Percentiles rank a stretch among this genome's conserved stretches.
phyloP scores from a whole-genome alignment of 1,140 invertebrate species.

The Oedothorax gibbosus region DNA sequence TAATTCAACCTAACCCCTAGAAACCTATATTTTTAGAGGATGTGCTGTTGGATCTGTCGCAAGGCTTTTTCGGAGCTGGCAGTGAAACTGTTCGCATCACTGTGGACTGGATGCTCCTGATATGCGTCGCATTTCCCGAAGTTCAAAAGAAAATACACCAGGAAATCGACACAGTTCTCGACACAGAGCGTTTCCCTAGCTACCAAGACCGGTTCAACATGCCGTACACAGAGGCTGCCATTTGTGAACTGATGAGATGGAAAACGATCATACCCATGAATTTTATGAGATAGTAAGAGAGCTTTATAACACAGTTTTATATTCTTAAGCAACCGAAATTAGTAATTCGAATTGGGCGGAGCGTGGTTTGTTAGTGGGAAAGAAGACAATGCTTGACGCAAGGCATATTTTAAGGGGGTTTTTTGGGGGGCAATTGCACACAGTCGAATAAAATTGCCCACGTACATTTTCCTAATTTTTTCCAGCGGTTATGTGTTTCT shows the following conservation, averaged over 20 bases:
- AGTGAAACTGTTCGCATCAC: constrained; percentile 64
- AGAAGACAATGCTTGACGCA: no score
- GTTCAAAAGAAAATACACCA: constrained; percentile 63
- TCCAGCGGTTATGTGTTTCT: no score
- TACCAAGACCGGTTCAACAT: constrained; percentile 58
- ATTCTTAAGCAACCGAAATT: no score
- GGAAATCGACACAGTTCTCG: constrained; percentile 64
- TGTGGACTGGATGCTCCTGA: constrained; percentile 62
- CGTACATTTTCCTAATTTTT: no score
- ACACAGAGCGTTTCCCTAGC: constrained; percentile 56
- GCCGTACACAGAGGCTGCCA: constrained; percentile 63
- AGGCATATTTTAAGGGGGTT: no score
- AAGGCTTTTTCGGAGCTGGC: constrained; percentile 63
- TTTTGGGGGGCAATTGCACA: no score
- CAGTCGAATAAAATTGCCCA: no score
- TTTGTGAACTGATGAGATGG: constrained; percentile 62
- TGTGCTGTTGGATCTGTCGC: constrained; percentile 50
- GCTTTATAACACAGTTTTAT: no score
- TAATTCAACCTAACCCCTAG: no score
- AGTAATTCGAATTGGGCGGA: no score
- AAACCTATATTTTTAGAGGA: constrained; percentile 43
- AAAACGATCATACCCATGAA: constrained; percentile 63
- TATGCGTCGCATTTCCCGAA: constrained; percentile 58
- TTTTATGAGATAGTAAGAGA: constrained; percentile 44
- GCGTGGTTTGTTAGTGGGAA: no score